These are phyloP conservation scores for Dromius quadrimaculatus DNA, from an alignment of 2,888 invertebrate species.

Conservation along the genomic window DNA sequence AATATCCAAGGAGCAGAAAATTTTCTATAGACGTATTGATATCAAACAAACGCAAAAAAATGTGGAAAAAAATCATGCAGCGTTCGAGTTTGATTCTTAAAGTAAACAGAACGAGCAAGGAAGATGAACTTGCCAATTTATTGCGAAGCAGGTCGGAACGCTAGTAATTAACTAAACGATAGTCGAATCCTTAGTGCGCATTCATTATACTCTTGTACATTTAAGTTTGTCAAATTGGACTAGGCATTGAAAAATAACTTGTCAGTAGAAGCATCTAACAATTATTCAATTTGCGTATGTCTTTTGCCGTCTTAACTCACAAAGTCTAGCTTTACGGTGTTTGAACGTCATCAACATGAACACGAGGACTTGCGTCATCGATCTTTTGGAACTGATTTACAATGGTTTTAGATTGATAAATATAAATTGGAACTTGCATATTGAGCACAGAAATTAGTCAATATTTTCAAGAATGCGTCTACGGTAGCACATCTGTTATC, in stretches of 20 bases:
- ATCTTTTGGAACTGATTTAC: slow-evolving; percentile 8
- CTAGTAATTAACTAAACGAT: no score
- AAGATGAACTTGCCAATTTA: no score
- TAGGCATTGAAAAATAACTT: slow-evolving; percentile 27
- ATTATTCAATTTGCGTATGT: slow-evolving; percentile 17
- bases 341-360: slow-evolving; percentile 1
- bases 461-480: no score
- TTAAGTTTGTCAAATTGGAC: slow-evolving; percentile 23
- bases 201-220: slow-evolving; percentile 19
- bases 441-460: neutral
- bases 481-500: neutral
- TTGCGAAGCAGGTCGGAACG: no score
- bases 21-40: no score
- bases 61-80: no score
- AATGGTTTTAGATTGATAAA: neutral
- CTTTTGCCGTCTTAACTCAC: neutral
- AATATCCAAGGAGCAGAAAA: no score
- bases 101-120: no score
- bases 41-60: no score
- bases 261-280: slow-evolving; percentile 1
- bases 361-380: slow-evolving; percentile 1
- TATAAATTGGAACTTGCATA: neutral
- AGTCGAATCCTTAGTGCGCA: no score
- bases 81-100: no score
- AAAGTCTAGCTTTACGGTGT: neutral